These are phyloP conservation scores for Halotydeus destructor DNA, from an alignment of 1,140 invertebrate species.

Conservation along the genomic window DNA sequence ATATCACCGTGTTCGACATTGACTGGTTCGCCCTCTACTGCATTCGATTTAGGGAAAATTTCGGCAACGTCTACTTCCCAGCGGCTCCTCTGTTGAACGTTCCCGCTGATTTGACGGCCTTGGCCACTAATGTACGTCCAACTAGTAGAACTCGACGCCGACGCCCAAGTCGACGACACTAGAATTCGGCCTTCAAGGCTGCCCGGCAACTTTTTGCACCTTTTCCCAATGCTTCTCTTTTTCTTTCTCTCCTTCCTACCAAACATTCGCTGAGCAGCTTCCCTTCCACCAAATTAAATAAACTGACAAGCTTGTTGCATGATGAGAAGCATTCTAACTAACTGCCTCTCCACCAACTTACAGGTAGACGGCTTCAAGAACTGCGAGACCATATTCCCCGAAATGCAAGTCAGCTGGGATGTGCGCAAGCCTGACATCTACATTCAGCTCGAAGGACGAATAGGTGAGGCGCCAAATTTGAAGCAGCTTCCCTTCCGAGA, in stretches of 20 bases:
- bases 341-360: conserved; percentile 7
- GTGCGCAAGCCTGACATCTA: conserved; percentile 71
- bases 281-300: no score
- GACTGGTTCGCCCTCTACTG: conserved; percentile 68
- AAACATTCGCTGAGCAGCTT: no score
- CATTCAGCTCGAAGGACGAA: conserved; percentile 58
- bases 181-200: not conserved
- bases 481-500: conserved; percentile 4
- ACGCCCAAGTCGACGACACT: no score
- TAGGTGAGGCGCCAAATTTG: conserved; percentile 29
- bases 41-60: conserved; percentile 41
- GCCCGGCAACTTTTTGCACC: not conserved
- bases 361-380: conserved; percentile 40
- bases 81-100: conserved; percentile 20
- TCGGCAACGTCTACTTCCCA: conserved; percentile 47
- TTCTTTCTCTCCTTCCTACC: no score
- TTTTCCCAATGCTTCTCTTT: conserved; percentile 1
- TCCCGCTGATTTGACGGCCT: conserved; percentile 5
- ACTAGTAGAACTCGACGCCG: no score
- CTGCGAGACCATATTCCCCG: conserved; percentile 30
- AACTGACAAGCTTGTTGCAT: no score
- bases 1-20: conserved; percentile 55
- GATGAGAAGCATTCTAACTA: not conserved
- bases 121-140: not conserved
- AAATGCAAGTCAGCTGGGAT: conserved; percentile 61